Base-by-base conservation (phyloP, 1,140 invertebrate species). In the Calosoma granatense region DNA sequence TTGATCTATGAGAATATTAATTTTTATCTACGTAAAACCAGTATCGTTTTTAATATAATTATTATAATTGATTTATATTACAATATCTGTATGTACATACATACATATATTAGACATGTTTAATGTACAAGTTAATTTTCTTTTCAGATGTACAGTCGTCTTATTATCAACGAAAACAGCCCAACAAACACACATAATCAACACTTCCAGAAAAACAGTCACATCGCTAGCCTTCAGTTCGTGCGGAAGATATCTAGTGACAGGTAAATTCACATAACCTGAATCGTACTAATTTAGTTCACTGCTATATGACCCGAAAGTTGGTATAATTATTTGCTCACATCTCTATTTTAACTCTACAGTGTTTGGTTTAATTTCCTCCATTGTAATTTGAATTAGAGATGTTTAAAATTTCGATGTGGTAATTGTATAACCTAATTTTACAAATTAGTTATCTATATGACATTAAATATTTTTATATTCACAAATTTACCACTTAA, bases 81-180 rank as follows among this genome's bases (percentile, higher is more conserved):
- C 6, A 9, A 36, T 36, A 36, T 36, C 6, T 36, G n/a, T 36
- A 36, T 36, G n/a, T 36, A 36, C n/a, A 36, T 36, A 36, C n/a
- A 36, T 36, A 36, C n/a, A 36, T 36, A 36, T 36, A 36, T 36
- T n/a, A 9, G 26, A 36, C n/a, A n/a, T n/a, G n/a, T n/a, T n/a
- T n/a, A n/a, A n/a, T n/a, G n/a, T n/a, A n/a, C n/a, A n/a, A n/a
- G n/a, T n/a, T n/a, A n/a, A n/a, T n/a, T n/a, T 57, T 56, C 62
- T 63, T 79, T 80, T 21, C 79, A 96, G 94, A 74, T 96, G 93
- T 78, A 93, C 93, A 6, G 86, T 94, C 61, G 92, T 97, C 30
- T 74, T 96, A 30, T 93, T 93, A 78, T 94, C 95, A 75, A 84
- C 87, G 41, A 81, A 85, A 58, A 90, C 89, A 71, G 91, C 91